Evolutionary conservation across 2,797 vertebrate species (phyloP).

Genomic region (Pseudochromis fuscus): DNA sequence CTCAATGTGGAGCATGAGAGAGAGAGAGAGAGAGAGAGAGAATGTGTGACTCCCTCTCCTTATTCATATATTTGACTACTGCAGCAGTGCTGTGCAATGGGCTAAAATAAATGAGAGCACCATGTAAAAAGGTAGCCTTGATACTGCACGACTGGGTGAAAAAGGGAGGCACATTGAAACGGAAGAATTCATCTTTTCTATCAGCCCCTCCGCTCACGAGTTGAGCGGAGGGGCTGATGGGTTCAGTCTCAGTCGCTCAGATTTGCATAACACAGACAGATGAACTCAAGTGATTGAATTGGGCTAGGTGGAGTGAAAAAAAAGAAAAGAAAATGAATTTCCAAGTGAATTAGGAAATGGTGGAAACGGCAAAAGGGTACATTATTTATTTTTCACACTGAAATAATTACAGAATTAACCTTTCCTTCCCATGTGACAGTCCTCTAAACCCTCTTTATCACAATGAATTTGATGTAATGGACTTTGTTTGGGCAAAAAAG

Average conservation of each 20-base stretch:
- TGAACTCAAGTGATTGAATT: slow-evolving; percentile 87
- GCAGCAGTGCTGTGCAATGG: slow-evolving; percentile 76
- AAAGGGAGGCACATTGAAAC: slow-evolving; percentile 80
- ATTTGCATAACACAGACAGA: slow-evolving; percentile 86
- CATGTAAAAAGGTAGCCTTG: slow-evolving; percentile 85
- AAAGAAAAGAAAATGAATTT: slow-evolving; percentile 79
- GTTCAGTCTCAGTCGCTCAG: slow-evolving; percentile 82
- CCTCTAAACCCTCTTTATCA: slow-evolving; percentile 74
- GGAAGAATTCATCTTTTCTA: slow-evolving; percentile 81
- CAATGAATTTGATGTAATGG: slow-evolving; percentile 71
- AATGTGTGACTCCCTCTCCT: slow-evolving; percentile 59
- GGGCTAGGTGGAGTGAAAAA: slow-evolving; percentile 74
- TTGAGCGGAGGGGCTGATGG: slow-evolving; percentile 66
- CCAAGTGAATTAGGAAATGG: slow-evolving; percentile 79
- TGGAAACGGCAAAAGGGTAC: slow-evolving; percentile 73
- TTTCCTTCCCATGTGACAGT: slow-evolving; percentile 67
- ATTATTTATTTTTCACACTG: slow-evolving; percentile 82
- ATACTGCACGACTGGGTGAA: slow-evolving; percentile 76
- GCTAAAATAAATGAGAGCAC: slow-evolving; percentile 82
- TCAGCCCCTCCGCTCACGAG: slow-evolving; percentile 72
- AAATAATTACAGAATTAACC: slow-evolving; percentile 82
- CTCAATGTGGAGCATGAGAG: slow-evolving; percentile 49
- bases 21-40: slow-evolving; percentile 29
- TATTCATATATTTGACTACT: slow-evolving; percentile 75
- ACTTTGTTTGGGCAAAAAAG: slow-evolving; percentile 51